Evolutionary conservation across 2,113 vertebrate genomes (phyloP).

Genomic region (Todiramphus saurophagus): DNA sequence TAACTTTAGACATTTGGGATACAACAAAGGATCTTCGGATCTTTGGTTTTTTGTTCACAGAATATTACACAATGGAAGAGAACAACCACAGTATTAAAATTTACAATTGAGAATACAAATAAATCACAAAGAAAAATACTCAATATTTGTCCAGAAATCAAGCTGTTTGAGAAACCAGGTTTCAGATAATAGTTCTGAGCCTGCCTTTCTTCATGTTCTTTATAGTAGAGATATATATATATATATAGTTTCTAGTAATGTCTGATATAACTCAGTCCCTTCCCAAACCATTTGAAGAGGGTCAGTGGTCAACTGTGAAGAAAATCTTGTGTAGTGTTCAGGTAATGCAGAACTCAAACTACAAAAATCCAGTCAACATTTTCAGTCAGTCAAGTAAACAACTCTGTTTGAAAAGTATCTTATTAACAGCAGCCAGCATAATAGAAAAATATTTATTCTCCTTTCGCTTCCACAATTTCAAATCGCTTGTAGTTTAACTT

Average conservation of each 20-base stretch:
- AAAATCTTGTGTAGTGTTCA: neutral
- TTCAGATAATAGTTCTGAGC: neutral
- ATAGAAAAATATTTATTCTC: neutral
- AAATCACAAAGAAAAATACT: neutral
- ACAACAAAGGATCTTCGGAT: neutral
- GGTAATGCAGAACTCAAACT: neutral
- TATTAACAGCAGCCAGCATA: neutral
- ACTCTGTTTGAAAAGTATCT: neutral
- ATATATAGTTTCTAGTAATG: neutral
- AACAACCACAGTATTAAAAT: neutral
- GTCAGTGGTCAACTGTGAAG: neutral
- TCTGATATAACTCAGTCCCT: neutral
- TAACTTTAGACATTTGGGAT: neutral
- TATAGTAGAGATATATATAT: neutral
- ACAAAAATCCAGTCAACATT: neutral
- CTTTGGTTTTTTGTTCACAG: neutral
- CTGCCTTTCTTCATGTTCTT: neutral
- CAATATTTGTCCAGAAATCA: neutral
- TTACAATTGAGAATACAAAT: neutral
- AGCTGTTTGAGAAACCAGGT: neutral
- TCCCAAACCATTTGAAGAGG: neutral
- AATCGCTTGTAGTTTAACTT: neutral
- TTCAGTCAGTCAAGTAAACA: neutral
- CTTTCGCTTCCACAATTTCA: neutral
- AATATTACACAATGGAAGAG: neutral